Evolutionary conservation across 2,888 invertebrate species (phyloP).

Genomic region (Drosophila imparisetae): DNA sequence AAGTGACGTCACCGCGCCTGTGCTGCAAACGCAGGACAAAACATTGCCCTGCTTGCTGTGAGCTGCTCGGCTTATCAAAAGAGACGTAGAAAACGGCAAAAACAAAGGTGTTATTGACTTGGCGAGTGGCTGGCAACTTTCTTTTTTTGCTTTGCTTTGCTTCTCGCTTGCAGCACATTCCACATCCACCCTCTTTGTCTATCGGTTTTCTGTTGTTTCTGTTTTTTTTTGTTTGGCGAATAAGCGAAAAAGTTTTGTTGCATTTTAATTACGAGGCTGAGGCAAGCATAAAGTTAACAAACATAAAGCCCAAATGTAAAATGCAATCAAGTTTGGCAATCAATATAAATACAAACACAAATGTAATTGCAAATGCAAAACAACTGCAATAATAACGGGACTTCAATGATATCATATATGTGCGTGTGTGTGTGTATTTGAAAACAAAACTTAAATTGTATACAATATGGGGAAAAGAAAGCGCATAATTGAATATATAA

Average conservation of each 20-base stretch:
- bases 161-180: conserved; percentile 47
- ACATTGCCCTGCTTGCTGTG: conserved; percentile 8
- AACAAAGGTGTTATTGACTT: conserved; percentile 73
- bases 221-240: conserved; percentile 16
- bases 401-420: conserved; percentile 15
- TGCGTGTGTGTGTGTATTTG: conserved; percentile 38
- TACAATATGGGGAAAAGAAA: conserved; percentile 69
- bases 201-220: conserved; percentile 24
- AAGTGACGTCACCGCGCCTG: not conserved
- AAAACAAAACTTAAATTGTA: conserved; percentile 71
- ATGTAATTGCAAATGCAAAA: conserved; percentile 28
- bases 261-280: conserved; percentile 44
- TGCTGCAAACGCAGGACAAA: conserved; percentile 20
- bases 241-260: conserved; percentile 39
- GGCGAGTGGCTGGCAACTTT: conserved; percentile 60
- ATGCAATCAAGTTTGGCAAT: conserved; percentile 65
- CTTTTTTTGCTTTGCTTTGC: conserved; percentile 52
- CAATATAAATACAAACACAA: conserved; percentile 53
- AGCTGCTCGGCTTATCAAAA: conserved; percentile 63
- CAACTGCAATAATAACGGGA: conserved; percentile 50
- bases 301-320: conserved; percentile 36
- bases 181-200: conserved; percentile 33
- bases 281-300: conserved; percentile 39
- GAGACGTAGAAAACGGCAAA: conserved; percentile 70
- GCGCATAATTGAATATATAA: conserved; percentile 79